A percentile compares a stretch with the other conserved stretches of the same genome.
phyloP scores from a whole-genome alignment of 2,797 vertebrate genomes.

The Rhinoraja longicauda region DNA sequence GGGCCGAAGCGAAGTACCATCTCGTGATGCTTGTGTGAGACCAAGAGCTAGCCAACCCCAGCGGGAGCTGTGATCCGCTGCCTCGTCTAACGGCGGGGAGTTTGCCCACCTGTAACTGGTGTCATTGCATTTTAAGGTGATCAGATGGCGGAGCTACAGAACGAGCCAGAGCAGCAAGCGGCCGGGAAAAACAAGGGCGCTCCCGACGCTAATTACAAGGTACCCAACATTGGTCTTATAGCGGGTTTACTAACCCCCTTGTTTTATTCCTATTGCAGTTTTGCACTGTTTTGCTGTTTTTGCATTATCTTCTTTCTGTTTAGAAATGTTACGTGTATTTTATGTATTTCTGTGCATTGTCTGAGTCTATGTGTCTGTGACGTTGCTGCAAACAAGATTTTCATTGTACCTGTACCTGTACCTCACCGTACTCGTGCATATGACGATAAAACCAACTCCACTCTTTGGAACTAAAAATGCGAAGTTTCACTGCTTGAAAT shows the following conservation, averaged over 20 bases:
- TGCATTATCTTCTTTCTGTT: too few species aligned
- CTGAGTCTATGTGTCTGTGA: too few species aligned
- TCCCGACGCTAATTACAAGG: constrained; percentile 70
- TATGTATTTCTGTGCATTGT: too few species aligned
- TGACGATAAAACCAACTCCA: too few species aligned
- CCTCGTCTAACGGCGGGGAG: neutral
- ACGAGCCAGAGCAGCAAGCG: constrained; percentile 70
- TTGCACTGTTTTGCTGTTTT: too few species aligned
- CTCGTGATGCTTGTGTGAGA: neutral
- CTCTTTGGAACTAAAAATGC: neutral
- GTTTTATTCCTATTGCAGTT: too few species aligned
- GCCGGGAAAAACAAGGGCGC: constrained; percentile 74
- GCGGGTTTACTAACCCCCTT: neutral
- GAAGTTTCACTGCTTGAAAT: neutral
- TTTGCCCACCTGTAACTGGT: constrained; percentile 36
- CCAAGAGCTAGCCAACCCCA: neutral
- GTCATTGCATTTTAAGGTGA: constrained; percentile 42
- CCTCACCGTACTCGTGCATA: too few species aligned
- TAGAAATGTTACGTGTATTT: too few species aligned
- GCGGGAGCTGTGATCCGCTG: neutral
- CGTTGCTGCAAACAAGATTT: too few species aligned
- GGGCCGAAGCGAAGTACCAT: neutral
- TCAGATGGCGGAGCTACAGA: constrained; percentile 73
- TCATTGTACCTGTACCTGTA: too few species aligned
- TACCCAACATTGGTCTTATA: constrained; percentile 45